phyloP scores from a whole-genome alignment of 2,888 invertebrate species.

The Ophraella communa region DNA sequence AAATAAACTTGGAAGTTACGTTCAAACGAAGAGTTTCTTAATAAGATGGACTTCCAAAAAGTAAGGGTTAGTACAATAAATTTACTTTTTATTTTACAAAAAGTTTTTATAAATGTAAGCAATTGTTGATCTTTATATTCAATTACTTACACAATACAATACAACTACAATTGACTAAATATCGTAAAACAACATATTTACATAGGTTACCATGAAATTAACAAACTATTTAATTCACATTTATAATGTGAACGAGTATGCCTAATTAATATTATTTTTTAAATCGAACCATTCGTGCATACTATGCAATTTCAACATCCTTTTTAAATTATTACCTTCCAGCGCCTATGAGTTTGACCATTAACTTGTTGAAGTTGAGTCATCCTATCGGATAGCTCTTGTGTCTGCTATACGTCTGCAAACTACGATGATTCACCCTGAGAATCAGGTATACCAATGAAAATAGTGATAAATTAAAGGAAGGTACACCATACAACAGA shows the following conservation, averaged over 20 bases:
- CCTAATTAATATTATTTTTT: background rate
- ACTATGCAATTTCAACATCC: background rate
- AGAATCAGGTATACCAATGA: slow-evolving; percentile 39
- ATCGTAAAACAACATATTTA: background rate
- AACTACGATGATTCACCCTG: slow-evolving; percentile 37
- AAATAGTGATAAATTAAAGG: slow-evolving; percentile 34
- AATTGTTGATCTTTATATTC: too few relatives aligned
- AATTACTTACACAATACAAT: too few relatives aligned
- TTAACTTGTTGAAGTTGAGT: slow-evolving; percentile 43
- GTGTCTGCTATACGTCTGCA: slow-evolving; percentile 39
- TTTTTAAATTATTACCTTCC: background rate
- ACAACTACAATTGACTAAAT: too few relatives aligned
- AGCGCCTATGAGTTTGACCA: slow-evolving; percentile 53
- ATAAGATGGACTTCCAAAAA: too few relatives aligned
- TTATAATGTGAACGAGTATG: too few relatives aligned
- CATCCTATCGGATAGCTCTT: slow-evolving; percentile 33
- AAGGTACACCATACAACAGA: slow-evolving; percentile 22
- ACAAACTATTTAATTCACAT: too few relatives aligned
- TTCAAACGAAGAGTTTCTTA: too few relatives aligned
- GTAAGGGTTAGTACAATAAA: too few relatives aligned
- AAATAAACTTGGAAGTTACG: too few relatives aligned
- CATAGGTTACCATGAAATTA: too few relatives aligned
- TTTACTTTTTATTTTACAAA: too few relatives aligned
- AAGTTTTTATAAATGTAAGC: too few relatives aligned
- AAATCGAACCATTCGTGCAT: background rate